Evolutionary conservation across 2,888 invertebrate genomes (phyloP), one percentile per base, ranked within the genome.

Genomic region (Cheilosia pagana): DNA sequence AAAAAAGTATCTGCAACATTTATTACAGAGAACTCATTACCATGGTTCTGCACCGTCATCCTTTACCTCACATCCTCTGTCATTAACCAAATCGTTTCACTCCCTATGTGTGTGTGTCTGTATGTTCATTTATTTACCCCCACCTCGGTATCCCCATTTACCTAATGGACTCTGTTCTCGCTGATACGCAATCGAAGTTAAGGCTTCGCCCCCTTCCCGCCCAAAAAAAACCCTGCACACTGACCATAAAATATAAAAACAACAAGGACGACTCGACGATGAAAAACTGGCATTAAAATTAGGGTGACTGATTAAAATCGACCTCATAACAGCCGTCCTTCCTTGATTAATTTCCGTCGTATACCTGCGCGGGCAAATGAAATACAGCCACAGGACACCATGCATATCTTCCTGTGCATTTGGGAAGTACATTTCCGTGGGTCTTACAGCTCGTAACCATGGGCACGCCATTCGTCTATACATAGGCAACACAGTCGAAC

Each of bases 271-370:
- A 28, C 68, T 50, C 23, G 63, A 60, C 74, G 45, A 53, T 75
- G 65, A 67, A 71, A 70, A 48, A 25, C 74, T 53, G 63, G 52
- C 59, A 74, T 79, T 59, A 70, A 85, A 81, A 75, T 85, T 70
- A 85, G 81, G 76, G 85, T 67, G 81, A 71, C 71, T 71, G 81
- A 85, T 81, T 85, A 76, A 81, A 76, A 67, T 76, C 65, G 39
- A 55, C n/a, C 53, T 35, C 63, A 31, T 3, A 52, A 35, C 28
- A 45, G n/a, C 57, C 50, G n/a, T 43, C 35, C 31, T 60, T 57
- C 50, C 67, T n/a, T 35, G 39, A 57, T 39, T 57, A 28, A 41
- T 71, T 21, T 35, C 50, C n/a, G 21, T 48, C 55, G 7, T 7
- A 28, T 14, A 3, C 35, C 12, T 35, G 31, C 19, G 67, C 2